These are phyloP conservation scores for Suncus etruscus DNA, from an alignment of 2,113 vertebrate species.

Conservation along the genomic window DNA sequence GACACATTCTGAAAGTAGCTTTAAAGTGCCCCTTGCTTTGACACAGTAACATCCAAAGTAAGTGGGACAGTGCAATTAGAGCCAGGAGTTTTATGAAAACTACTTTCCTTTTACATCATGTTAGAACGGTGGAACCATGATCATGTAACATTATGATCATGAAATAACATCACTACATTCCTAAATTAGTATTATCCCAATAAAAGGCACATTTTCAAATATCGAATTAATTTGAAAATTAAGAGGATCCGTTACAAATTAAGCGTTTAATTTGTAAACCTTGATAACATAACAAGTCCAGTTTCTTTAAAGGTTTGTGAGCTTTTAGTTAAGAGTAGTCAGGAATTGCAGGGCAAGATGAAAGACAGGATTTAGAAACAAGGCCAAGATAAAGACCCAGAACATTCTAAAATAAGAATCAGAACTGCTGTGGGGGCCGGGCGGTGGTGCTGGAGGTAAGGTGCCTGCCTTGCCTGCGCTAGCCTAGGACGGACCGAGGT, in stretches of 20 bases:
- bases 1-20: conserved; percentile 86
- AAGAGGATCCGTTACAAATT: conserved; percentile 79
- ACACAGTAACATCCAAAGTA: conserved; percentile 82
- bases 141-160: conserved; percentile 73
- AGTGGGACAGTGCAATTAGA: conserved; percentile 87
- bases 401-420: conserved; percentile 51
- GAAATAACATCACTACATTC: conserved; percentile 86
- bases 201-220: conserved; percentile 89
- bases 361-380: conserved; percentile 80
- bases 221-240: conserved; percentile 82
- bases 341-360: conserved; percentile 66
- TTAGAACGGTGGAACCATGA: conserved; percentile 77
- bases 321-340: conserved; percentile 67
- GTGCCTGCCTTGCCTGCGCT: no score
- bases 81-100: conserved; percentile 84
- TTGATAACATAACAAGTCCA: conserved; percentile 74
- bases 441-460: no score
- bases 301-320: conserved; percentile 76
- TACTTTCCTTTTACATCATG: conserved; percentile 80
- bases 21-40: conserved; percentile 86
- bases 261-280: conserved; percentile 80
- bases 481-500: no score
- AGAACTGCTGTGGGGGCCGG: no score
- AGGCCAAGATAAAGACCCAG: conserved; percentile 70
- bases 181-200: conserved; percentile 82